A percentile compares a stretch with the other conserved stretches of the same genome.
phyloP scores from a whole-genome alignment of 2,888 invertebrate species.

The Torymus aiolomorphi region DNA sequence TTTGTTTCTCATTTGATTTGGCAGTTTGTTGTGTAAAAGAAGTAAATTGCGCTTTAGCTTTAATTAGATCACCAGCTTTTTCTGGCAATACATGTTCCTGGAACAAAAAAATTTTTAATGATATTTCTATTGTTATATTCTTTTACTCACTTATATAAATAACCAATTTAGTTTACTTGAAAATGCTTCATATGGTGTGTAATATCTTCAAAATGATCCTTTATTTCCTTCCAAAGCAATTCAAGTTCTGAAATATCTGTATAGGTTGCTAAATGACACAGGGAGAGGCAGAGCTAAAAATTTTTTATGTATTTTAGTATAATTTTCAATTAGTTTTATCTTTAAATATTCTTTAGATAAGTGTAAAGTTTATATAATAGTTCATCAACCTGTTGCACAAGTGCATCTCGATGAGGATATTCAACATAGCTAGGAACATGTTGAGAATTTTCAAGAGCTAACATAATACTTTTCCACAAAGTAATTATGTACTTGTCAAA shows the following conservation, averaged over 20 bases:
- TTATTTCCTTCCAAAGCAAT: conserved; percentile 68
- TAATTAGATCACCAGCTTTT: conserved; percentile 70
- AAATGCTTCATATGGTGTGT: conserved; percentile 69
- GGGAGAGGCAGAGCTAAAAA: conserved; percentile 83
- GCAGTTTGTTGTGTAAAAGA: conserved; percentile 63
- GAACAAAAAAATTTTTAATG: conserved; percentile 49
- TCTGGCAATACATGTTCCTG: conserved; percentile 72
- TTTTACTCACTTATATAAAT: conserved; percentile 14
- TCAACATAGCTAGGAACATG: conserved; percentile 89
- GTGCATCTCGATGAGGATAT: conserved; percentile 89
- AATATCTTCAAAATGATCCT: conserved; percentile 69
- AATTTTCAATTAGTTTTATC: background rate
- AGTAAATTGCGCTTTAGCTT: conserved; percentile 67
- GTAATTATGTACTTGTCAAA: conserved; percentile 81
- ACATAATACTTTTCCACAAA: conserved; percentile 85
- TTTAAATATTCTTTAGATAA: conserved; percentile 9
- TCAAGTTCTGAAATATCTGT: conserved; percentile 69
- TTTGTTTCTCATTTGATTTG: conserved; percentile 64
- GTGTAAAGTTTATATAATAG: conserved; percentile 29
- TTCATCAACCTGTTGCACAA: conserved; percentile 85
- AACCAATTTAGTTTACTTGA: conserved; percentile 65
- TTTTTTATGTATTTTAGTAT: conserved; percentile 26
- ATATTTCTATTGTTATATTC: conserved; percentile 4
- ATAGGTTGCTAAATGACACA: conserved; percentile 81
- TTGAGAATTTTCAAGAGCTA: conserved; percentile 86